phyloP scores from a whole-genome alignment of 1,140 invertebrate species.

The Drosophila baimaii region DNA sequence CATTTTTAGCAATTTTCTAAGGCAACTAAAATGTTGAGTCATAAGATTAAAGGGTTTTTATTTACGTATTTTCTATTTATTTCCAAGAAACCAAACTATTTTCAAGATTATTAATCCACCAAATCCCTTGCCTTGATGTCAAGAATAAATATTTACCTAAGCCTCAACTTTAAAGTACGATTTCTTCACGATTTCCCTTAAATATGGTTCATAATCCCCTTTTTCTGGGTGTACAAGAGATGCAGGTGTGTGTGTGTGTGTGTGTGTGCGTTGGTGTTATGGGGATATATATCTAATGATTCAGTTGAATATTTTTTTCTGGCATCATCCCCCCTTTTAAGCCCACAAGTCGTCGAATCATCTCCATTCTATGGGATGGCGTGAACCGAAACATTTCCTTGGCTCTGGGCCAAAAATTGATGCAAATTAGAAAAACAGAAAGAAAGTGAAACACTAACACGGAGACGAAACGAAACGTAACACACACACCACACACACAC shows the following conservation, averaged over 20 bases:
- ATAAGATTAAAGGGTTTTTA: background rate
- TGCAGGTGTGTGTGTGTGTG: slow-evolving; percentile 30
- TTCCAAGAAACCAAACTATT: background rate
- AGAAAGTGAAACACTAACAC: slow-evolving; percentile 47
- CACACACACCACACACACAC: slow-evolving; percentile 39
- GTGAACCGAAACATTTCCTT: slow-evolving; percentile 68
- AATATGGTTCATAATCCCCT: background rate
- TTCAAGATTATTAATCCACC: background rate
- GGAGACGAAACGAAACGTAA: slow-evolving; percentile 32
- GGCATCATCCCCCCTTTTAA: slow-evolving; percentile 16
- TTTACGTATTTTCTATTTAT: background rate
- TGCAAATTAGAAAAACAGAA: slow-evolving; percentile 66
- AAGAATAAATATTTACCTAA: background rate
- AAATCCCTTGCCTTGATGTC: background rate
- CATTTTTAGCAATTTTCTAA: background rate
- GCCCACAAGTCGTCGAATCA: slow-evolving; percentile 49
- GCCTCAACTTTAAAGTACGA: background rate
- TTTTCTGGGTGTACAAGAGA: slow-evolving; percentile 6
- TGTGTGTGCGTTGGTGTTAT: slow-evolving; percentile 30
- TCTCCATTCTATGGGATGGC: slow-evolving; percentile 72
- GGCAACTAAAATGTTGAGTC: no score
- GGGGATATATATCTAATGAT: slow-evolving; percentile 49
- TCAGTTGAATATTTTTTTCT: slow-evolving; percentile 13
- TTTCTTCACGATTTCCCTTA: background rate
- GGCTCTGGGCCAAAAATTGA: slow-evolving; percentile 71